Percentiles rank a stretch among this genome's conserved stretches.
Evolutionary conservation across 2,888 invertebrate species (phyloP).

Genomic region (Mongoloraphidia duomilia): DNA sequence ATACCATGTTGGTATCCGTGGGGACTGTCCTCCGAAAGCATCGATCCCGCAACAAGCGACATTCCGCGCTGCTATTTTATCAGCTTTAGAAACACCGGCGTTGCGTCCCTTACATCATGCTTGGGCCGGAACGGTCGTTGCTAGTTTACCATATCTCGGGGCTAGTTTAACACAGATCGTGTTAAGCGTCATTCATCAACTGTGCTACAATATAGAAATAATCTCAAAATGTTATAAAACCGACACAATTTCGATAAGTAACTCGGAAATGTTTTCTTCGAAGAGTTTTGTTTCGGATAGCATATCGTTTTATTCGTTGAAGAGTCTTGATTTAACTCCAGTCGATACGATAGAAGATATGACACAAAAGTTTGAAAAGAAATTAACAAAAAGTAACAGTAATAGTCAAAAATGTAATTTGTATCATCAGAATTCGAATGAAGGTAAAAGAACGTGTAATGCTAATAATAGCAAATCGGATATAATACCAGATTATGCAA

Average conservation of each 20-base stretch:
- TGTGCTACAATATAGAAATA: constrained; percentile 64
- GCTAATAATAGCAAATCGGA: constrained; percentile 11
- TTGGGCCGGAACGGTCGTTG: constrained; percentile 70
- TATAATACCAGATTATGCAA: constrained; percentile 40
- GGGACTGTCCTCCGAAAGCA: constrained; percentile 47
- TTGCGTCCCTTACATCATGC: constrained; percentile 62
- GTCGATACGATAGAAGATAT: constrained; percentile 1
- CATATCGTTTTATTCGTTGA: neutral
- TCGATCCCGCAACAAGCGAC: constrained; percentile 67
- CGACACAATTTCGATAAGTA: constrained; percentile 12
- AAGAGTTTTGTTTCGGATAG: constrained; percentile 1
- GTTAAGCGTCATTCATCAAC: constrained; percentile 61
- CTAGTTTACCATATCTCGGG: constrained; percentile 66
- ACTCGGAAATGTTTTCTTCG: too few species aligned
- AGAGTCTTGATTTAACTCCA: constrained; percentile 4
- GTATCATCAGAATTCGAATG: neutral
- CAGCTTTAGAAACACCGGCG: constrained; percentile 56
- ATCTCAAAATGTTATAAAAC: constrained; percentile 31
- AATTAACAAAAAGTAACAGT: neutral
- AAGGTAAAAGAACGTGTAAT: neutral
- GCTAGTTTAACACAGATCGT: constrained; percentile 62
- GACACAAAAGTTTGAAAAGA: neutral
- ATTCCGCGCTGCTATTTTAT: constrained; percentile 64
- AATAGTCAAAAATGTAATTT: too few species aligned
- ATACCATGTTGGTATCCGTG: constrained; percentile 43